Evolutionary conservation across 2,113 vertebrate genomes (phyloP).

Genomic region (Crocuta crocuta): DNA sequence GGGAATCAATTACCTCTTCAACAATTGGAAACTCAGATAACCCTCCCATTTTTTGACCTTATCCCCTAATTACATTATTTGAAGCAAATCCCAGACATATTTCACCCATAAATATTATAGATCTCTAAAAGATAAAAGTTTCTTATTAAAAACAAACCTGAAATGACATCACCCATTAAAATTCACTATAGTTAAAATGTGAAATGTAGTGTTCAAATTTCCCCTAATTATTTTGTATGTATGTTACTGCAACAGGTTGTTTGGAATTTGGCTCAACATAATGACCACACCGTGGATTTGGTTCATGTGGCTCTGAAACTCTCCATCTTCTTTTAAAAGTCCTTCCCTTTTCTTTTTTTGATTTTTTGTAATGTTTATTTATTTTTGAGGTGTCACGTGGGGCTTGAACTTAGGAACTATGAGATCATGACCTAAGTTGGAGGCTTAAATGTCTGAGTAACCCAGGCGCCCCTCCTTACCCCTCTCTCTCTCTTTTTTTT

Average conservation of each 20-base stretch:
- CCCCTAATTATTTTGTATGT: neutral
- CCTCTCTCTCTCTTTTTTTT: no score
- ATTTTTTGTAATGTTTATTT: no score
- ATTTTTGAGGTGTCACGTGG: no score
- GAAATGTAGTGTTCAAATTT: neutral
- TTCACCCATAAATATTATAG: neutral
- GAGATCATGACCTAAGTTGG: no score
- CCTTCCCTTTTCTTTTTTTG: neutral
- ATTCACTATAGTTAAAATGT: neutral
- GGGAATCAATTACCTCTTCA: neutral
- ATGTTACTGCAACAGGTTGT: neutral
- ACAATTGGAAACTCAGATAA: neutral
- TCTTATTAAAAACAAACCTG: neutral
- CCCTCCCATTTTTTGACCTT: neutral
- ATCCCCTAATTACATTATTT: neutral
- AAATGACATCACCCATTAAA: neutral
- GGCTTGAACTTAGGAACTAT: no score
- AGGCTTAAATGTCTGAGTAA: no score
- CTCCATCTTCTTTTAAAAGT: neutral
- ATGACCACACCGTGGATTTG: neutral
- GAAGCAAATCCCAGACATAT: neutral
- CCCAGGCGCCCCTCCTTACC: no score
- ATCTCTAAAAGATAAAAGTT: neutral
- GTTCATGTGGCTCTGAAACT: neutral
- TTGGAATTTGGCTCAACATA: neutral